Conservation (phyloP, 2,888 invertebrate species). For the Pycnomerus fuliginosus region DNA sequence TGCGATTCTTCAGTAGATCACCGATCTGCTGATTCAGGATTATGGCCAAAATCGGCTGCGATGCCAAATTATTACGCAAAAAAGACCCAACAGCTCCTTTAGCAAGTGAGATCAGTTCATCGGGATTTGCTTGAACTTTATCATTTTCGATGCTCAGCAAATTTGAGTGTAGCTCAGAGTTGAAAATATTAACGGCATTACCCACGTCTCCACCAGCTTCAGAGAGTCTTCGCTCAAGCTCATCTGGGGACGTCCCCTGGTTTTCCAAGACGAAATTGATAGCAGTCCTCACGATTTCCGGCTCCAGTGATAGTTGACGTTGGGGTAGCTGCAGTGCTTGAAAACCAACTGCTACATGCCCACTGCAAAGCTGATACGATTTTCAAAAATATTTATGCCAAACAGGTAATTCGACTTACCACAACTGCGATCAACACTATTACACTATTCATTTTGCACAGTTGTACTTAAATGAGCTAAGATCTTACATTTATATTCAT, state of each 20-base stretch:
- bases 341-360: no score
- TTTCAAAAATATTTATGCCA: not conserved
- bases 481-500: no score
- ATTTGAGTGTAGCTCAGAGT: slow-evolving; percentile 2
- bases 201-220: slow-evolving; percentile 5
- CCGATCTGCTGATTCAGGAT: not conserved
- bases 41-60: not conserved
- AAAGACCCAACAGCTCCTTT: not conserved
- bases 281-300: not conserved
- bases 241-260: slow-evolving; percentile 6
- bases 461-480: no score
- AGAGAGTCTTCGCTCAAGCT: slow-evolving; percentile 3
- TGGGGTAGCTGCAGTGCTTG: not conserved
- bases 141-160: slow-evolving; percentile 6
- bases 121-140: slow-evolving; percentile 4
- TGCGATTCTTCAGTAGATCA: no score
- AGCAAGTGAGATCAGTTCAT: not conserved
- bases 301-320: not conserved
- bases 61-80: not conserved
- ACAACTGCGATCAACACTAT: not conserved
- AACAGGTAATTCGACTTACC: not conserved
- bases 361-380: no score
- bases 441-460: not conserved
- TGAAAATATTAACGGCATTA: slow-evolving; percentile 3
- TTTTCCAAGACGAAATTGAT: slow-evolving; percentile 4